A percentile compares a stretch with the other conserved stretches of the same genome.
Evolutionary conservation across 2,888 invertebrate species (phyloP).

Genomic region (Heliconius ethilla): DNA sequence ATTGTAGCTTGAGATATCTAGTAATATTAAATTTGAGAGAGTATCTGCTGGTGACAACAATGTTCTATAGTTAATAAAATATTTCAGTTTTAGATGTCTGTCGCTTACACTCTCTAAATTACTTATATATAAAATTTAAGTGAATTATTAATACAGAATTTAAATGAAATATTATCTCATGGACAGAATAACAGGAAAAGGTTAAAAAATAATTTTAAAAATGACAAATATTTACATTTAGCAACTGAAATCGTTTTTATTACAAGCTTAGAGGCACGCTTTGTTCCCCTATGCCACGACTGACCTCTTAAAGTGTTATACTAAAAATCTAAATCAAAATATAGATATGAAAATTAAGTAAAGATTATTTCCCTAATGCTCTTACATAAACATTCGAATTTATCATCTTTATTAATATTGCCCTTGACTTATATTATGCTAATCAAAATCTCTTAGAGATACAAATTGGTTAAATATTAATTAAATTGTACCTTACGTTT

Average conservation of each 20-base stretch:
- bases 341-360: not conserved
- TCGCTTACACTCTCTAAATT: not conserved
- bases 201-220: too few relatives aligned
- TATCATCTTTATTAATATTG: slow-evolving; percentile 5
- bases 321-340: too few relatives aligned
- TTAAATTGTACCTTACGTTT: not conserved
- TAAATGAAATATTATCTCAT: too few relatives aligned
- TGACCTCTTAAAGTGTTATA: too few relatives aligned
- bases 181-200: not conserved
- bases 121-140: not conserved
- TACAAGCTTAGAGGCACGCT: not conserved
- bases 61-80: not conserved
- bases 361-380: slow-evolving; percentile 7
- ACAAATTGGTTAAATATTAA: not conserved
- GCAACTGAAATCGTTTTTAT: not conserved
- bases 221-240: not conserved
- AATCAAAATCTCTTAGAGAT: slow-evolving; percentile 14
- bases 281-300: too few relatives aligned
- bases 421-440: slow-evolving; percentile 18
- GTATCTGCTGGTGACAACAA: not conserved
- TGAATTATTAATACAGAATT: not conserved
- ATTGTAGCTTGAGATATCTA: too few relatives aligned
- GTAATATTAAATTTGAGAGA: too few relatives aligned
- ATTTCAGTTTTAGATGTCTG: not conserved
- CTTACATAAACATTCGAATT: slow-evolving; percentile 1